These are phyloP conservation scores for Pterocles gutturalis DNA, from an alignment of 2,113 vertebrate genomes.

Conservation along the genomic window DNA sequence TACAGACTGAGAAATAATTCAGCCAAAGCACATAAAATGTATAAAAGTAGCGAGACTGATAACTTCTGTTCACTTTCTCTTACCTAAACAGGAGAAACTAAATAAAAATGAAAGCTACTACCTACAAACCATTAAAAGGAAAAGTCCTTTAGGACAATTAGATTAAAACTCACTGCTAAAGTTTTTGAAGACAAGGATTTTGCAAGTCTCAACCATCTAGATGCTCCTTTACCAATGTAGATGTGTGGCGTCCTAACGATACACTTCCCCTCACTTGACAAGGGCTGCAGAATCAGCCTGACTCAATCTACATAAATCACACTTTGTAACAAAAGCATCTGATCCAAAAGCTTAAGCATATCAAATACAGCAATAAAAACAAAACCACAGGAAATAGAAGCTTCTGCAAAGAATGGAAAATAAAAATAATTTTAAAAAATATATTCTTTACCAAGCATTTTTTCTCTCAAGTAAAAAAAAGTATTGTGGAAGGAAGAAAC, in stretches of 20 bases:
- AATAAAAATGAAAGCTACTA: background rate
- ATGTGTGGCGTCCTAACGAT: rapidly evolving
- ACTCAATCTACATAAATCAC: background rate
- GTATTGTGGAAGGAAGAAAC: background rate
- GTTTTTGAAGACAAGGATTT: background rate
- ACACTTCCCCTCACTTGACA: background rate
- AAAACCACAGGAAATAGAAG: background rate
- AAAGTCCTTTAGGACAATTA: background rate
- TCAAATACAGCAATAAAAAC: background rate
- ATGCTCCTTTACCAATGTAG: background rate
- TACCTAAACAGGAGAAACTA: background rate
- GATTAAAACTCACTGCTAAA: background rate
- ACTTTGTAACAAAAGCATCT: background rate
- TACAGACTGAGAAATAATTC: background rate
- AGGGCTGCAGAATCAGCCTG: background rate
- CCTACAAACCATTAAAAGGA: background rate
- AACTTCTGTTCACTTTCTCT: background rate
- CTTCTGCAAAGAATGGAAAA: background rate
- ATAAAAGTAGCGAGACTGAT: background rate
- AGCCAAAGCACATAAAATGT: background rate
- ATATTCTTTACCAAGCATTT: background rate
- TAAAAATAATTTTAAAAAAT: background rate
- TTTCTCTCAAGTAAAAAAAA: background rate
- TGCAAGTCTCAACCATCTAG: background rate
- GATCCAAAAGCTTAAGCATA: background rate